phyloP scores from a whole-genome alignment of 2,113 vertebrate species.

The Carassius gibelio region DNA sequence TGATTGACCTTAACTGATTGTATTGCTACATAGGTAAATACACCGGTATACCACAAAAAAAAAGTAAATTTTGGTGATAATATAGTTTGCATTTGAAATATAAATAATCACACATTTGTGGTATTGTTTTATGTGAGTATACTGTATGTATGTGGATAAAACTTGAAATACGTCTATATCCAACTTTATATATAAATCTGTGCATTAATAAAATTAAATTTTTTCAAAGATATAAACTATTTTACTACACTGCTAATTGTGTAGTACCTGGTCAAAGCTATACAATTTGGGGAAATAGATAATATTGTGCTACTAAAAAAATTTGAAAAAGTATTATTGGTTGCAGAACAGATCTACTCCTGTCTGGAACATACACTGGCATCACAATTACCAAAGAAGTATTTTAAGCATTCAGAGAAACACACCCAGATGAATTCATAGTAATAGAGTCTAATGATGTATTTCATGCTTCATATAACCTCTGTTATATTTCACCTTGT shows the following conservation, averaged over 20 bases:
- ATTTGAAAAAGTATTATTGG: background rate
- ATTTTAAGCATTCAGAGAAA: slow-evolving; percentile 18
- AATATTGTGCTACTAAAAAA: background rate
- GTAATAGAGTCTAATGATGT: background rate
- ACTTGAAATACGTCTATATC: no score
- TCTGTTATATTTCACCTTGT: slow-evolving; percentile 24
- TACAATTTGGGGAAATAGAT: background rate
- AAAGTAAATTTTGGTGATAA: no score
- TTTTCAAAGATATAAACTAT: background rate
- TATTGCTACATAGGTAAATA: background rate
- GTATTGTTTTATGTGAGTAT: no score
- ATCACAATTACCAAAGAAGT: slow-evolving; percentile 3
- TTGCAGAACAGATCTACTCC: background rate
- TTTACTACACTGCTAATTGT: background rate
- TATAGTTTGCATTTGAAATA: background rate
- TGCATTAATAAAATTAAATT: no score
- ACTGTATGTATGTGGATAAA: no score
- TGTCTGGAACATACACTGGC: background rate
- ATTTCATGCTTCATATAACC: slow-evolving; percentile 20
- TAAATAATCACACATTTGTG: background rate
- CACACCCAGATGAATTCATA: background rate
- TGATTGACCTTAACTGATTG: background rate
- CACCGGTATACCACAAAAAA: background rate
- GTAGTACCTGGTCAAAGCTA: background rate
- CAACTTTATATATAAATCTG: no score